Base-by-base conservation (phyloP, 2,888 invertebrate genomes). In the Acanthosepion lycidas region DNA sequence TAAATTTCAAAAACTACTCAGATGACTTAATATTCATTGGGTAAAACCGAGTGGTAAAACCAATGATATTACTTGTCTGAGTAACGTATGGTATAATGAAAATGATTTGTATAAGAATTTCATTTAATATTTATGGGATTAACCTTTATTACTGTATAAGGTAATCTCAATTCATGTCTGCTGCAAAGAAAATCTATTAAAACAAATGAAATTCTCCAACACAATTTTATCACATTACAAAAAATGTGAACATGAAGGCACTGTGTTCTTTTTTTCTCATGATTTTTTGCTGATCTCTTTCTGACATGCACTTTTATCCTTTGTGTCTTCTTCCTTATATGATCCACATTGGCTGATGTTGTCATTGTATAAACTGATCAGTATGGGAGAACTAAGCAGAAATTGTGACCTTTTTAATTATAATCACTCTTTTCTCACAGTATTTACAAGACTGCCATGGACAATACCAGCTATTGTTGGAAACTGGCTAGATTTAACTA, bases 341-440 rank as follows among this genome's bases (percentile, higher is more conserved):
- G 78, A 78, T 78, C 78, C 78, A 33, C 78, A 78, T 15, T n/a
- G 33, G 78, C n/a, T 23, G 20, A 78, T 33, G 78, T 15, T n/a
- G n/a, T 78, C 78, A 78, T 33, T 33, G 15, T 78, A 28, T n/a
- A 15, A n/a, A 78, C 78, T 18, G 28, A 78, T n/a, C n/a, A 78
- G 78, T 78, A 33, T 78, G 78, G 78, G 78, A 78, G 78, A 78
- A 15, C n/a, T 18, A 12, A 15, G 78, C n/a, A 23, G 78, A 33
- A 33, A 78, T 78, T 78, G n/a, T 33, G 78, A 78, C 78, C 78
- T 78, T 78, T 78, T 78, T 78, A 78, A n/a, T 78, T 78, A 78
- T n/a, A 33, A 78, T 5, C 3, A 12, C 78, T n/a, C 78, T n/a
- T 78, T 78, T 78, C 78, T 33, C 78, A 78, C 78, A 78, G 78